Evolutionary conservation across 2,888 invertebrate genomes (phyloP).

Genomic region (Eupithecia vulgata): DNA sequence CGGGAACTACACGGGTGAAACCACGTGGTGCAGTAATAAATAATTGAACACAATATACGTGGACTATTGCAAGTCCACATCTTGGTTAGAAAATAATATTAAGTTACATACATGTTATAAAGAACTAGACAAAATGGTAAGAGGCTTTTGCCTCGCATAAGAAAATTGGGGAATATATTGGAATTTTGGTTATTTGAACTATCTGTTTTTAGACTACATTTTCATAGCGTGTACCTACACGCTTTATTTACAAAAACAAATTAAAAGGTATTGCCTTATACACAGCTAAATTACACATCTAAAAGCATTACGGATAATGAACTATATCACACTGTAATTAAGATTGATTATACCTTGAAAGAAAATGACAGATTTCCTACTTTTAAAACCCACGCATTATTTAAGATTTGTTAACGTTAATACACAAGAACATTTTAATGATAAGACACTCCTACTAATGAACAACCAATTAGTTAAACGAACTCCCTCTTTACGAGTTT

Average conservation of each 20-base stretch:
- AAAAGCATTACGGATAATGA: background rate
- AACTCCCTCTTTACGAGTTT: conserved; percentile 19
- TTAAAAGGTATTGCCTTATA: background rate
- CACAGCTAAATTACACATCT: background rate
- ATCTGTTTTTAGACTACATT: background rate
- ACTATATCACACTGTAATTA: background rate
- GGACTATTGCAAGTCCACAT: too few relatives aligned
- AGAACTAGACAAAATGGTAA: background rate
- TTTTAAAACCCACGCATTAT: conserved; percentile 4
- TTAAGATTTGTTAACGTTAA: conserved; percentile 3
- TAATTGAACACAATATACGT: too few relatives aligned
- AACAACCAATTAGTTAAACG: conserved; percentile 20
- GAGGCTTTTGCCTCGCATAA: background rate
- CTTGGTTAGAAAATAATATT: background rate
- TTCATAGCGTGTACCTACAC: background rate
- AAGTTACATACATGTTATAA: background rate
- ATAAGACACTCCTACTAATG: conserved; percentile 15
- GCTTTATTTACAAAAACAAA: background rate
- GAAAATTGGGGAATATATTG: background rate
- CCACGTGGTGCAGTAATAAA: too few relatives aligned
- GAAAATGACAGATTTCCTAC: background rate
- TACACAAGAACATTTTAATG: conserved; percentile 1
- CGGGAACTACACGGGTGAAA: too few relatives aligned
- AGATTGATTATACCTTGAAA: background rate
- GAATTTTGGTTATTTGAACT: background rate